phyloP scores from a whole-genome alignment of 2,113 vertebrate species.

The Pseudonaja textilis region DNA sequence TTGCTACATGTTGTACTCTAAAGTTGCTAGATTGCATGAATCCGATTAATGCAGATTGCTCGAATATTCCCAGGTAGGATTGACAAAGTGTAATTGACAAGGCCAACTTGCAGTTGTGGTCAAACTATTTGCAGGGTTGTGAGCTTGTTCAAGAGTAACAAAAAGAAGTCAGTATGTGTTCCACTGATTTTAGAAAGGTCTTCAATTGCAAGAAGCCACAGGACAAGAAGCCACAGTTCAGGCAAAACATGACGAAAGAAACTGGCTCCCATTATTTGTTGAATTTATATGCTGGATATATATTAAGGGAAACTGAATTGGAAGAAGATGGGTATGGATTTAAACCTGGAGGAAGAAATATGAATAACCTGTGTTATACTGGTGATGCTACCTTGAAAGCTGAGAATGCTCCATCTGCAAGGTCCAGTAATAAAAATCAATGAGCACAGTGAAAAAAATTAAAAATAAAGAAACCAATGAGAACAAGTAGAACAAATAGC shows the following conservation, averaged over 20 bases:
- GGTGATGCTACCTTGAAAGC: background rate
- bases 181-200: background rate
- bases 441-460: background rate
- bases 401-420: background rate
- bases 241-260: background rate
- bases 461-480: background rate
- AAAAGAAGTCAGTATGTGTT: background rate
- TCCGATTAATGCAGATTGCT: background rate
- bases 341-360: background rate
- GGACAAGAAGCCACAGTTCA: background rate
- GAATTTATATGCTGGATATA: background rate
- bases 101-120: background rate
- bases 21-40: constrained; percentile 5
- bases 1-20: background rate
- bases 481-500: background rate
- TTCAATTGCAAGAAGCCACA: background rate
- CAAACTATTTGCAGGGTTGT: background rate
- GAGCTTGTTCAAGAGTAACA: background rate
- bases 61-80: background rate
- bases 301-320: background rate
- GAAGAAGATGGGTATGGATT: background rate
- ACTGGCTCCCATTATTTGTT: background rate
- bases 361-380: background rate
- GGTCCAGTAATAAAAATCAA: background rate
- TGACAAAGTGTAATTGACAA: background rate